Evolutionary conservation across 1,140 invertebrate species (phyloP).

Genomic region (Samia ricini): DNA sequence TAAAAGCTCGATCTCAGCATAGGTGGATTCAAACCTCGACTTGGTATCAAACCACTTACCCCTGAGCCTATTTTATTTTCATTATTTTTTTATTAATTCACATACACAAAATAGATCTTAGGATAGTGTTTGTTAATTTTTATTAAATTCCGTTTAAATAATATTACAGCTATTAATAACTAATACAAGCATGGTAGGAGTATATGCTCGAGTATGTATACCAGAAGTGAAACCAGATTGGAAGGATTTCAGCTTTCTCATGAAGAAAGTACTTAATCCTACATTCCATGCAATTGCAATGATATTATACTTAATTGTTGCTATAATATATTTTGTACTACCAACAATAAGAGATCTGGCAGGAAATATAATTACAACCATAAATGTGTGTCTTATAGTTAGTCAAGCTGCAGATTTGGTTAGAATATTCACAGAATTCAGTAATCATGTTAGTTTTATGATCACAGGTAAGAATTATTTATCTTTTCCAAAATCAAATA

Average conservation of each 20-base stretch:
- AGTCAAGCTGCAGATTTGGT: slow-evolving; percentile 88
- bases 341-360: slow-evolving; percentile 89
- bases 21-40: too few relatives aligned
- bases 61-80: too few relatives aligned
- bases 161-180: slow-evolving; percentile 61
- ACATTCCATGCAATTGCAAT: slow-evolving; percentile 85
- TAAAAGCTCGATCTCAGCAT: too few relatives aligned
- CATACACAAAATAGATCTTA: too few relatives aligned
- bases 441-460: slow-evolving; percentile 87
- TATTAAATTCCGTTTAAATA: not conserved
- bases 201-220: slow-evolving; percentile 86
- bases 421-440: slow-evolving; percentile 87
- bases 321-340: slow-evolving; percentile 89
- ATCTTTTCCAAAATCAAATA: too few relatives aligned
- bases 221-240: slow-evolving; percentile 83
- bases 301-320: slow-evolving; percentile 83
- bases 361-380: slow-evolving; percentile 90
- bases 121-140: too few relatives aligned
- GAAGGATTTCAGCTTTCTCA: slow-evolving; percentile 84
- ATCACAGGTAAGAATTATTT: slow-evolving; percentile 83
- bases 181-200: slow-evolving; percentile 66
- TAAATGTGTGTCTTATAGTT: slow-evolving; percentile 85
- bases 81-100: too few relatives aligned
- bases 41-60: too few relatives aligned
- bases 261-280: slow-evolving; percentile 86